A percentile compares a stretch with the other conserved stretches of the same genome.
Evolutionary conservation across 2,113 vertebrate species (phyloP).

Genomic region (Limanda limanda): DNA sequence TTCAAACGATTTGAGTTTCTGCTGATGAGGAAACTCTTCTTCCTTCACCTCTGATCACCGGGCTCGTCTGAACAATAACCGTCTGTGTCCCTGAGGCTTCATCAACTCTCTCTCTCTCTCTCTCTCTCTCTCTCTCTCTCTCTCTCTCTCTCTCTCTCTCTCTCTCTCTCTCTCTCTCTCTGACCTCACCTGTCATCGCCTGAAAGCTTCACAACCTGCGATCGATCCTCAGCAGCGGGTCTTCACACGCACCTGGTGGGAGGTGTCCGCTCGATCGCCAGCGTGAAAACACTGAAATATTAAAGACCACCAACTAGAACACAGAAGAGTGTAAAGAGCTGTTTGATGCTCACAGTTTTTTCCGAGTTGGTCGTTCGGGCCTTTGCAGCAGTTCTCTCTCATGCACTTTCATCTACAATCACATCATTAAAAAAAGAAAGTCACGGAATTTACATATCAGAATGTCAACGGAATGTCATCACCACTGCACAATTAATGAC

Average conservation of each 20-base stretch:
- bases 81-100: neutral
- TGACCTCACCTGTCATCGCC: slow-evolving; percentile 36
- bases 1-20: too few relatives aligned
- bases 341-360: too few relatives aligned
- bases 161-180: neutral
- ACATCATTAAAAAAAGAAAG: slow-evolving; percentile 3
- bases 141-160: too few relatives aligned
- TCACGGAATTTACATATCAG: slow-evolving; percentile 62
- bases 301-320: too few relatives aligned
- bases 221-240: slow-evolving; percentile 31
- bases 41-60: too few relatives aligned
- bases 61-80: neutral
- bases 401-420: slow-evolving; percentile 11
- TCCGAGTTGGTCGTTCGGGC: neutral
- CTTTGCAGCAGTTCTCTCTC: slow-evolving; percentile 17
- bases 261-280: neutral
- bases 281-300: too few relatives aligned
- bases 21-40: too few relatives aligned
- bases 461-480: slow-evolving; percentile 56
- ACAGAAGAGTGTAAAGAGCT: too few relatives aligned
- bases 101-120: neutral
- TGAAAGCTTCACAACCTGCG: slow-evolving; percentile 2
- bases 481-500: slow-evolving; percentile 58
- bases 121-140: too few relatives aligned
- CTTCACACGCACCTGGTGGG: neutral